Base-by-base conservation (phyloP, 2,113 vertebrate genomes). In the Perca fluviatilis region DNA sequence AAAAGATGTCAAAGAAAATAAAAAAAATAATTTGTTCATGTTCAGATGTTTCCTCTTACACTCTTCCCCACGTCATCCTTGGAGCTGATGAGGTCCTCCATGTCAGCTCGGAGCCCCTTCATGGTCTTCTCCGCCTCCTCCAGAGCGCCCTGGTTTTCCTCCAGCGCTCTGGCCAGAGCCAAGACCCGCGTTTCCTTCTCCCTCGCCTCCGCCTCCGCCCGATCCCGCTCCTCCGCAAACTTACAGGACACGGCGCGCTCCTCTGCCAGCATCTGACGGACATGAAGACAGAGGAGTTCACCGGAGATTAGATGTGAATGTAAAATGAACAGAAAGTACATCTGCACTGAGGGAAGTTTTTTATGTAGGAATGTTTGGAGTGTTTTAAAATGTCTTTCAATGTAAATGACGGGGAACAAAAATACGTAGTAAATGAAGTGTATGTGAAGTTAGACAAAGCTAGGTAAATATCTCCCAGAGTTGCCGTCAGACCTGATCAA, bases 41-140 rank as follows among this genome's bases (percentile, higher is more conserved):
- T 21, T 56, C 19, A 86, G 19, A n/a, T 0, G 16, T 36, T 12
- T 68, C 5, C 5, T 30, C 88, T 97, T 94, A 99, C 98, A 1
- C 95, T 98, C 92, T 97, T 98, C 76, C 98, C 98, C 65, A 98
- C 97, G 0, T 98, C 97, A 0, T 99, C 97, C 93, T 99, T 98
- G 91, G 98, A 99, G 96, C 97, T 98, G 90, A 99, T 95, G 30
- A 99, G 96, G 40, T 97, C 97, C 87, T 99, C 98, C 97, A 99
- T 98, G 93, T 99, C 98, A 0, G 92, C 94, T 68, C 96, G 96
- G 74, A 99, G 91, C 64, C 93, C 77, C 89, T 97, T 99, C 84
- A 96, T 96, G 0, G 30, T 93, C 89, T 96, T 97, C 94, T 98
- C 97, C 2, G 97, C 92, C 77, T 99, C 98, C 87, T 97, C 97